A percentile compares a stretch with the other conserved stretches of the same genome.
Evolutionary conservation across 2,888 invertebrate genomes (phyloP).

Genomic region (Philhelius pedissequus): DNA sequence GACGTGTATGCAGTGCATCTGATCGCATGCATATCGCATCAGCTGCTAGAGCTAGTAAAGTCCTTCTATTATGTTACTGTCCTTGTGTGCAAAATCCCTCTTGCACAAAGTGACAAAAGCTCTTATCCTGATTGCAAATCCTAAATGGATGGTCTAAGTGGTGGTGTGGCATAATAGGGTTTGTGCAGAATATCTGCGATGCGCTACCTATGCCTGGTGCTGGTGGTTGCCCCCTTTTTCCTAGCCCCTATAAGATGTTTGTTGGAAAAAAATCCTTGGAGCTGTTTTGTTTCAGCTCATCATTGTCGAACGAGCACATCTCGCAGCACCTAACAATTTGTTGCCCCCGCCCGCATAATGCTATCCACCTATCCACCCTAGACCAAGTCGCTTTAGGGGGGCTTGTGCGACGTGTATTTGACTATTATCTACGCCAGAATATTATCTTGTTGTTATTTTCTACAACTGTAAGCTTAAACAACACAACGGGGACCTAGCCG

Average conservation of each 20-base stretch:
- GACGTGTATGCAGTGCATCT: constrained; percentile 3
- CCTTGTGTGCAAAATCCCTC: constrained; percentile 62
- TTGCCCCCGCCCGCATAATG: constrained; percentile 12
- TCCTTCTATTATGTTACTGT: constrained; percentile 59
- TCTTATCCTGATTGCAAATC: constrained; percentile 69
- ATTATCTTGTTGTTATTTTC: constrained; percentile 61
- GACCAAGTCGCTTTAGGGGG: background rate
- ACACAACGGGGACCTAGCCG: constrained; percentile 2
- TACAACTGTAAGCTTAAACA: constrained; percentile 59
- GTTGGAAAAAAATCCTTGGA: constrained; percentile 49
- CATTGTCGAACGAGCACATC: constrained; percentile 63
- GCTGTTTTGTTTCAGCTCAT: constrained; percentile 61
- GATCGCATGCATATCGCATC: constrained; percentile 48
- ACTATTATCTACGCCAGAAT: constrained; percentile 52
- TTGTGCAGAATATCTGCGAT: background rate
- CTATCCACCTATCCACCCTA: constrained; percentile 11
- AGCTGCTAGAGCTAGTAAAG: constrained; percentile 62
- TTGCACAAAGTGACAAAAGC: constrained; percentile 68
- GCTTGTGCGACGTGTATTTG: constrained; percentile 41
- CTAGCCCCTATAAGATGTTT: constrained; percentile 25
- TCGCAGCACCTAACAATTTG: constrained; percentile 60
- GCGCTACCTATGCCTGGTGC: background rate
- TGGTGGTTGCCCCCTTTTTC: background rate
- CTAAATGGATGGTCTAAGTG: constrained; percentile 44
- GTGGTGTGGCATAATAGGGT: background rate